Evolutionary conservation across 2,797 vertebrate species (phyloP), one percentile per base, ranked within the genome.

Genomic region (Cheirogaleus major): DNA sequence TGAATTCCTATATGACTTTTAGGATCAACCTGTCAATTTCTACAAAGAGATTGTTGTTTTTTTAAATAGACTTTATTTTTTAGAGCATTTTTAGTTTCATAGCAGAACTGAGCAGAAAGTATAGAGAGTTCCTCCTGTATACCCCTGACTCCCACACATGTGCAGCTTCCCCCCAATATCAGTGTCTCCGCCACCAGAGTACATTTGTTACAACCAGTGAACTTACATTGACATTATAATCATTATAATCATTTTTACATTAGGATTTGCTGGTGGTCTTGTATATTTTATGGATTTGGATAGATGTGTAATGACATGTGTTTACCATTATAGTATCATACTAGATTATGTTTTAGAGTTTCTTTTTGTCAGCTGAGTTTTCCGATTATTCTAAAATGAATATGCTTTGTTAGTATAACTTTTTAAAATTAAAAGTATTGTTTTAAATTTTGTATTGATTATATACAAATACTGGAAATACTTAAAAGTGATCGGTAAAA

Each of bases 341-440:
- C 22, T 15, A 41, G 43, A 12, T 85, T n/a, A 52, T 52, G 9
- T 73, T 41, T 52, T 22, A 70, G 76, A 84, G 43, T 82, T 91
- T 55, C 15, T 80, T 57, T 57, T 67, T 61, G 22, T 67, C 75
- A 63, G 25, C n/a, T 38, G 22, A 73, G 18, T 45, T 48, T 63
- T 93, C 41, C 70, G 22, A 59, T 82, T 61, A 50, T 67, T 88
- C 38, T 88, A 20, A 96, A 87, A 30, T n/a, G 85, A 76, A 55
- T n/a, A 35, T 35, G 35, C 32, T 27, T 61, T 83, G 63, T 48
- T 20, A 30, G 48, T 73, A 23, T 76, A 50, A 11, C 48, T 75
- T 72, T 63, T 82, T 76, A 14, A 20, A 72, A 38, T 91, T 65
- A 89, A 92, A 92, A 81, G 5, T 75, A 15, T 27, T 72, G 7